A percentile compares a stretch with the other conserved stretches of the same genome.
Conservation (phyloP, 1,140 invertebrate genomes). For the Drosophila ironensis region DNA sequence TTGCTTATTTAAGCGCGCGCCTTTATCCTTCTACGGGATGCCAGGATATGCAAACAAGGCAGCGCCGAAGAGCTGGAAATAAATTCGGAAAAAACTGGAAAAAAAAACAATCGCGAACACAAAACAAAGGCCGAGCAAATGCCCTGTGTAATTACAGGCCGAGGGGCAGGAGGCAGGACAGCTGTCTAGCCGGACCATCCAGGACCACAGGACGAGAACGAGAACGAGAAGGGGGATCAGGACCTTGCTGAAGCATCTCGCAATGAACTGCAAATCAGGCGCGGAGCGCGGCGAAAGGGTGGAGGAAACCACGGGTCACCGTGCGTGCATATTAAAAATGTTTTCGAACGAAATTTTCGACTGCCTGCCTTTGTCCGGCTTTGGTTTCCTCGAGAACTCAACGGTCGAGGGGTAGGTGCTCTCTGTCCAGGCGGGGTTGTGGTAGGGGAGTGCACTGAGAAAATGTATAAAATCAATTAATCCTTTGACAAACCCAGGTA, state of each 20-base stretch:
- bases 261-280: slow-evolving; percentile 69
- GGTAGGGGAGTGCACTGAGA: not conserved
- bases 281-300: slow-evolving; percentile 8
- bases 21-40: slow-evolving; percentile 73
- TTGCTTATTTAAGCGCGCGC: slow-evolving; percentile 77
- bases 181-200: slow-evolving; percentile 63
- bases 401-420: not conserved
- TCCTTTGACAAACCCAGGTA: not conserved
- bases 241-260: slow-evolving; percentile 33
- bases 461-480: not conserved
- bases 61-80: slow-evolving; percentile 7
- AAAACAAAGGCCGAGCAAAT: slow-evolving; percentile 68
- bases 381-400: not conserved
- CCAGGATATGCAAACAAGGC: slow-evolving; percentile 40
- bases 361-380: slow-evolving; percentile 18
- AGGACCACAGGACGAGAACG: slow-evolving; percentile 58
- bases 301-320: slow-evolving; percentile 35
- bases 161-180: slow-evolving; percentile 32
- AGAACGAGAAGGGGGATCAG: slow-evolving; percentile 38
- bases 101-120: not conserved
- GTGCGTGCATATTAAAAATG: slow-evolving; percentile 79
- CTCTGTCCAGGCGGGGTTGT: not conserved
- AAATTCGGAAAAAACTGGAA: slow-evolving; percentile 23
- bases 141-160: slow-evolving; percentile 70
- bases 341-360: slow-evolving; percentile 54